Conservation (phyloP, 2,797 vertebrate species). For the Gymnothorax javanicus region DNA sequence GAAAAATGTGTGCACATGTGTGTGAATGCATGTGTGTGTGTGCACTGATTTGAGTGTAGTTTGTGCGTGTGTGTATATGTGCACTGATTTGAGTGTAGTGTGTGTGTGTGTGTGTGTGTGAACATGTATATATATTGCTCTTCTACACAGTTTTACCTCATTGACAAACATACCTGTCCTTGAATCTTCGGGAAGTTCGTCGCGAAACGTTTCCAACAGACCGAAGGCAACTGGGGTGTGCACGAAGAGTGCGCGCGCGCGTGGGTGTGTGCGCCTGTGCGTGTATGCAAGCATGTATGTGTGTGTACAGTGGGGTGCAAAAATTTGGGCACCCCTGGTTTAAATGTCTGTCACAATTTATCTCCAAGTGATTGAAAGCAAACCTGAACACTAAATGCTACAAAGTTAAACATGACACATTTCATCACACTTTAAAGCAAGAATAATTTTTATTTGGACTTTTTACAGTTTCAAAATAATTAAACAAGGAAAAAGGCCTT, state of each 20-base stretch:
- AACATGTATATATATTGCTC: slow-evolving; percentile 40
- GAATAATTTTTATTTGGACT: too few species aligned
- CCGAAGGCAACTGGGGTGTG: slow-evolving; percentile 57
- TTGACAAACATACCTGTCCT: slow-evolving; percentile 79
- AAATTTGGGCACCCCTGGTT: too few species aligned
- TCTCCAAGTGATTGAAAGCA: too few species aligned
- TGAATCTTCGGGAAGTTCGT: slow-evolving; percentile 62
- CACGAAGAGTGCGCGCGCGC: slow-evolving; percentile 21
- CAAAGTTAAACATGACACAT: too few species aligned
- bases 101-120: slow-evolving; percentile 41
- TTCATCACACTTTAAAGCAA: too few species aligned
- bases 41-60: background rate
- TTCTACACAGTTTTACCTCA: slow-evolving; percentile 59
- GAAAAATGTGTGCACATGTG: background rate
- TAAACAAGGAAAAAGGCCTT: too few species aligned
- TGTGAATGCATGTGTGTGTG: too few species aligned
- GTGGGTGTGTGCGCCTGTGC: slow-evolving; percentile 35
- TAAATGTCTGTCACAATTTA: too few species aligned
- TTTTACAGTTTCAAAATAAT: too few species aligned
- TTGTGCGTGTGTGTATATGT: background rate
- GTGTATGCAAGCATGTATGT: background rate
- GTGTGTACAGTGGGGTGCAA: too few species aligned
- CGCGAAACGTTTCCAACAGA: slow-evolving; percentile 71
- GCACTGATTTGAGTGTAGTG: too few species aligned
- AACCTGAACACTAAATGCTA: too few species aligned